Evolutionary conservation across 2,888 invertebrate species (phyloP).

Genomic region (Penaeus monodon): DNA sequence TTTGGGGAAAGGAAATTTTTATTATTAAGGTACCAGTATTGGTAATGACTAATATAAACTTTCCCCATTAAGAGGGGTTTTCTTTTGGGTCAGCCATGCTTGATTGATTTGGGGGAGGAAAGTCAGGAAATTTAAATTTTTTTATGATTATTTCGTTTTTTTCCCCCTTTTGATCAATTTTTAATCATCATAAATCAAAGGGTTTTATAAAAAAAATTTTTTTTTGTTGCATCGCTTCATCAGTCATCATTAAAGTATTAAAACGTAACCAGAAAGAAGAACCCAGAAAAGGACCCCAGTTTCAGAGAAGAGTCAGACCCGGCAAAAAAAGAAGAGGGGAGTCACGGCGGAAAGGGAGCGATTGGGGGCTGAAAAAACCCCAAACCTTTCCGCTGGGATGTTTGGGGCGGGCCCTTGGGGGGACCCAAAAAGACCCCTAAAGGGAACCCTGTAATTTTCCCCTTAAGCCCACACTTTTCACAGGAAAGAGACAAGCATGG

Average conservation of each 20-base stretch:
- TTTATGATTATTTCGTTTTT: no score
- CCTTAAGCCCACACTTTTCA: conserved; percentile 97
- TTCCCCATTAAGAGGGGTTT: no score
- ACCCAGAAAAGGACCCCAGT: conserved; percentile 86
- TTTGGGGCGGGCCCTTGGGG: conserved; percentile 97
- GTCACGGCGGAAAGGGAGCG: conserved; percentile 90
- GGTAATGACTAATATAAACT: no score
- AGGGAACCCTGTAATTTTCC: conserved; percentile 99
- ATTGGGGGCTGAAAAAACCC: conserved; percentile 98
- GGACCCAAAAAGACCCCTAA: conserved; percentile 97
- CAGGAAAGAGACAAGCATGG: conserved; percentile 98
- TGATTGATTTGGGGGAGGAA: no score
- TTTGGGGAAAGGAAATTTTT: no score
- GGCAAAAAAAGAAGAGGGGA: conserved; percentile 96
- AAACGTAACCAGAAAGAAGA: conserved; percentile 66
- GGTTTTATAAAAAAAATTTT: no score
- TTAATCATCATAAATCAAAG: not conserved
- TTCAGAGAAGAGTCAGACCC: conserved; percentile 90
- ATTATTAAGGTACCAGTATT: no score
- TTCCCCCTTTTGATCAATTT: not conserved
- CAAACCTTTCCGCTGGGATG: conserved; percentile 97
- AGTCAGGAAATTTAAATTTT: no score
- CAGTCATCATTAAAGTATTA: not conserved
- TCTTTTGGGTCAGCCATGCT: no score
- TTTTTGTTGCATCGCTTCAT: conserved; percentile 2